Base-by-base conservation (phyloP, 2,113 vertebrate species). In the Rhombomys opimus region DNA sequence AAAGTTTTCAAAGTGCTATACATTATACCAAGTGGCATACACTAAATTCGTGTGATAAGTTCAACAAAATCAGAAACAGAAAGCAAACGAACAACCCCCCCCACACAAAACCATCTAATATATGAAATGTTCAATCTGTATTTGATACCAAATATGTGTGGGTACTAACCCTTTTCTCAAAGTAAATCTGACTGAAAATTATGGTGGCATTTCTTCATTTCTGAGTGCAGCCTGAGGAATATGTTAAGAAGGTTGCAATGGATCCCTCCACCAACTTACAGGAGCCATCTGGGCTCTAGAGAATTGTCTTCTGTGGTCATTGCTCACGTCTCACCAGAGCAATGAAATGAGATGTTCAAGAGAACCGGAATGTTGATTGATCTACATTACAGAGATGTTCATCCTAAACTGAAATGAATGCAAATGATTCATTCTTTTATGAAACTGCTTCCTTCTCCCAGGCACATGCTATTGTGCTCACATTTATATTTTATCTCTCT, bases 341-440 rank as follows among this genome's bases (percentile, higher is more conserved):
- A 46, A 46, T 46, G n/a, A 78, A 78, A 80, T 38, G n/a, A 77
- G 14, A n/a, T 96, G 15, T 77, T 63, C 6, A 85, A 87, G 18
- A 50, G 5, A 85, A 2, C 5, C 52, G 38, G 41, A 92, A 82
- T 76, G 23, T 41, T 73, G 30, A 94, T 72, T 78, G 81, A 86
- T 52, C 23, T 87, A 90, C 76, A 96, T 65, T 65, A 6, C 41
- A 76, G 67, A 35, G 35, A 41, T 5, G 93, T 93, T 95, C 59
- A 70, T 11, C 17, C 65, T 63, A 87, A 30, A 88, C 14, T 92
- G 59, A 94, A 96, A 89, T 9, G 70, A 3, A 72, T 46, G 1
- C 63, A 95, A 54, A 52, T 38, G 65, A 77, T 61, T 95, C 25
- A 70, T 65, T 82, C 52, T 12, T 91, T 93, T 61, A 93, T 65